These are phyloP conservation scores for Pachyuromys duprasi DNA, from an alignment of 2,797 vertebrate genomes.

Conservation along the genomic window DNA sequence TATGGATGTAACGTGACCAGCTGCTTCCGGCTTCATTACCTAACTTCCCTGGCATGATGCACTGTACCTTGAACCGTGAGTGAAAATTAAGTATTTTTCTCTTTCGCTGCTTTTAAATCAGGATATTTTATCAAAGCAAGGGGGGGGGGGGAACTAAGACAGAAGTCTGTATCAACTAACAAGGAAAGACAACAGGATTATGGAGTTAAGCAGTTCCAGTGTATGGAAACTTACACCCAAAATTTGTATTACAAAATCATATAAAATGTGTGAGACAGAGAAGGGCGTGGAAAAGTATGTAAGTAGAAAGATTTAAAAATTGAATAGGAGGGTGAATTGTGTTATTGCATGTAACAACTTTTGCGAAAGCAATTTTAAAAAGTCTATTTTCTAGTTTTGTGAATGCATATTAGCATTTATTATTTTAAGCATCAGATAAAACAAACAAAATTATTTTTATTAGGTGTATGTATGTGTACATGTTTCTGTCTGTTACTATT, in stretches of 20 bases:
- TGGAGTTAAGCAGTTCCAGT: neutral
- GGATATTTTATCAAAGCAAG: neutral
- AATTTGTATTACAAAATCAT: constrained; percentile 8
- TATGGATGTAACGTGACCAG: neutral
- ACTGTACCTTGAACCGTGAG: neutral
- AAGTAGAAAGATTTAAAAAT: neutral
- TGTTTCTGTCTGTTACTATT: too few relatives aligned
- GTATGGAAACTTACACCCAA: neutral
- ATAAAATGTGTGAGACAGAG: neutral
- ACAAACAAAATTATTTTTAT: neutral
- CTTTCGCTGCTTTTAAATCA: neutral
- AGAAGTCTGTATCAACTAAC: neutral
- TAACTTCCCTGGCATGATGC: neutral
- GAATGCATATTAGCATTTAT: neutral
- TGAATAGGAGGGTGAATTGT: too few relatives aligned
- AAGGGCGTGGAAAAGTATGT: neutral
- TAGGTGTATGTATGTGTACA: neutral
- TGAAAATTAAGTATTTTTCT: neutral
- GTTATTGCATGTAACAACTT: too few relatives aligned
- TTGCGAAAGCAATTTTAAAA: constrained; percentile 33
- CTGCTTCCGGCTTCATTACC: neutral
- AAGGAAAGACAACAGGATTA: neutral
- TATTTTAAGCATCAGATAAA: constrained; percentile 29
- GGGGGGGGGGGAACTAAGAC: neutral
- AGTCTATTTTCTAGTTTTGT: neutral